These are phyloP conservation scores for Galbula dea DNA, from an alignment of 2,113 vertebrate species.

Conservation along the genomic window DNA sequence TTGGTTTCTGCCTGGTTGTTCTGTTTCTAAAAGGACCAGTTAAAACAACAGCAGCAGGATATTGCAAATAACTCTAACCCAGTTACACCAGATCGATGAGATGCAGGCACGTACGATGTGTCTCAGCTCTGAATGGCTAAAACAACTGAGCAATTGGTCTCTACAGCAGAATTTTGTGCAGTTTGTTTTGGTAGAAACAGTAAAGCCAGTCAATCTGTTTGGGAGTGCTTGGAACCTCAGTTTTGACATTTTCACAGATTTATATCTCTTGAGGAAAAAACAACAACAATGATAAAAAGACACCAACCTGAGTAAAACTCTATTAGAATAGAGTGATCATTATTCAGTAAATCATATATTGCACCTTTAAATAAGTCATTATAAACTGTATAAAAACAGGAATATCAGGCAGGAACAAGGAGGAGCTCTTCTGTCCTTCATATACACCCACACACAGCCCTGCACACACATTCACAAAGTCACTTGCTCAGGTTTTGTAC, in stretches of 20 bases:
- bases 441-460: not conserved
- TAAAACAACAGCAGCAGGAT: conserved; percentile 76
- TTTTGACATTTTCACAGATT: conserved; percentile 68
- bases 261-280: conserved; percentile 19
- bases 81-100: conserved; percentile 70
- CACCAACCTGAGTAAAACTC: conserved; percentile 81
- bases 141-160: conserved; percentile 50
- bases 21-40: conserved; percentile 55
- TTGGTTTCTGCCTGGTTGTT: conserved; percentile 9
- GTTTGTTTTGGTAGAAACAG: conserved; percentile 55
- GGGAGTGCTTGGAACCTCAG: conserved; percentile 53
- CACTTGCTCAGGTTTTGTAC: conserved; percentile 27
- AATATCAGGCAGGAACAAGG: conserved; percentile 4
- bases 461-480: not conserved
- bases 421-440: conserved; percentile 33
- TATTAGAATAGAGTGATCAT: conserved; percentile 73
- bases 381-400: conserved; percentile 65
- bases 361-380: conserved; percentile 81
- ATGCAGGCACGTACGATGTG: conserved; percentile 66
- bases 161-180: conserved; percentile 66
- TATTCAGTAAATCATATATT: conserved; percentile 81
- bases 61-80: conserved; percentile 66
- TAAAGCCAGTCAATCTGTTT: conserved; percentile 66
- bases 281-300: conserved; percentile 67
- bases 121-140: conserved; percentile 59